Evolutionary conservation across 2,888 invertebrate genomes (phyloP).

Genomic region (Mongoloraphidia duomilia): DNA sequence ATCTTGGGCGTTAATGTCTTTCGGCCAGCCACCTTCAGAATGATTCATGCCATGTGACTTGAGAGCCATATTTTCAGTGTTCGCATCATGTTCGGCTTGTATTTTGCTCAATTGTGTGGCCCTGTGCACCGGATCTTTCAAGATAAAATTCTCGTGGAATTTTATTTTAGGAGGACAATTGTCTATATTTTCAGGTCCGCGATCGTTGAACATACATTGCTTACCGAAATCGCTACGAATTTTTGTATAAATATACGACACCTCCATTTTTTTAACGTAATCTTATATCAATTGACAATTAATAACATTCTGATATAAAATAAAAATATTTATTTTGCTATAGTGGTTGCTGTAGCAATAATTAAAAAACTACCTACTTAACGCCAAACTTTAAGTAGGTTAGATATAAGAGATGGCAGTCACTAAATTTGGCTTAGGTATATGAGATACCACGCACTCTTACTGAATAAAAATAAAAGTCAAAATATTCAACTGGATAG

Average conservation of each 20-base stretch:
- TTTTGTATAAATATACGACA: slow-evolving; percentile 46
- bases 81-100: slow-evolving; percentile 49
- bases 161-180: slow-evolving; percentile 44
- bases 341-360: too few relatives aligned
- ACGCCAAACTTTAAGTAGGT: too few relatives aligned
- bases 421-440: too few relatives aligned
- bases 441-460: too few relatives aligned
- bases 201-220: slow-evolving; percentile 53
- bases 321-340: too few relatives aligned
- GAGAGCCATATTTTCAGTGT: slow-evolving; percentile 53
- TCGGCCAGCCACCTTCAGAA: slow-evolving; percentile 92
- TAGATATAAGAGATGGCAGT: too few relatives aligned
- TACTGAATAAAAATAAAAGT: too few relatives aligned
- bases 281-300: too few relatives aligned
- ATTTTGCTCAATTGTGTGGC: slow-evolving; percentile 45
- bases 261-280: slow-evolving; percentile 27
- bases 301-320: too few relatives aligned
- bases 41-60: slow-evolving; percentile 67
- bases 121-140: slow-evolving; percentile 46
- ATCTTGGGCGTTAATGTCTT: slow-evolving; percentile 76
- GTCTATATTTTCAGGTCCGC: slow-evolving; percentile 46
- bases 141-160: slow-evolving; percentile 29
- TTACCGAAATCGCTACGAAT: slow-evolving; percentile 56
- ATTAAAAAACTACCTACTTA: too few relatives aligned
- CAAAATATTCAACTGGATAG: too few relatives aligned